These are phyloP conservation scores for Hyppa rectilinea DNA, from an alignment of 2,888 invertebrate species.

Conservation along the genomic window DNA sequence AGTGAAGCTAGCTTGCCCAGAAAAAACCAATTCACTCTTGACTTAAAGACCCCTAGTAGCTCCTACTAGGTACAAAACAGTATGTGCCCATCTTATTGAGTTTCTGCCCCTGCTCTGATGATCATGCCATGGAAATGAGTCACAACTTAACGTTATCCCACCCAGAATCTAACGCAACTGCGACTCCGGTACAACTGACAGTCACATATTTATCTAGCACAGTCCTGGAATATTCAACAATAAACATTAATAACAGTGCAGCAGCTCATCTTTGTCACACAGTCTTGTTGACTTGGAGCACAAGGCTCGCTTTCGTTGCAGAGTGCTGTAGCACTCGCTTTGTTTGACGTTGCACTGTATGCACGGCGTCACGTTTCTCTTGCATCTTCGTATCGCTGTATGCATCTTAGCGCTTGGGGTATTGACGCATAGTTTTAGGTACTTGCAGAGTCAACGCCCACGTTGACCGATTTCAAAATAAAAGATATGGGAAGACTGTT, in stretches of 20 bases:
- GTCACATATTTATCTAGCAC: slow-evolving; percentile 2
- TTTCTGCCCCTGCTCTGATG: not conserved
- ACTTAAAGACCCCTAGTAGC: no score
- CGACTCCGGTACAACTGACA: slow-evolving; percentile 1
- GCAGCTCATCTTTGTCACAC: slow-evolving; percentile 27
- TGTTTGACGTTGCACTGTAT: slow-evolving; percentile 40
- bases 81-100: not conserved
- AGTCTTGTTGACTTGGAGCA: slow-evolving; percentile 39
- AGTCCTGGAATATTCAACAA: slow-evolving; percentile 30
- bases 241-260: slow-evolving; percentile 25
- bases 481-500: not conserved
- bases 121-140: not conserved
- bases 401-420: slow-evolving; percentile 31
- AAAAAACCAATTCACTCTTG: no score
- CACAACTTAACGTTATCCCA: not conserved
- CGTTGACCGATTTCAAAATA: not conserved
- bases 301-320: slow-evolving; percentile 34
- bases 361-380: slow-evolving; percentile 20
- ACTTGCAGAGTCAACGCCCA: not conserved
- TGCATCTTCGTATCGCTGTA: slow-evolving; percentile 28
- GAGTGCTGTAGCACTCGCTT: slow-evolving; percentile 43
- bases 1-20: no score
- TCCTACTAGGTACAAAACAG: no score
- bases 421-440: slow-evolving; percentile 24
- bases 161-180: slow-evolving; percentile 3